Conservation (phyloP, 2,113 vertebrate species). For the Columba livia region DNA sequence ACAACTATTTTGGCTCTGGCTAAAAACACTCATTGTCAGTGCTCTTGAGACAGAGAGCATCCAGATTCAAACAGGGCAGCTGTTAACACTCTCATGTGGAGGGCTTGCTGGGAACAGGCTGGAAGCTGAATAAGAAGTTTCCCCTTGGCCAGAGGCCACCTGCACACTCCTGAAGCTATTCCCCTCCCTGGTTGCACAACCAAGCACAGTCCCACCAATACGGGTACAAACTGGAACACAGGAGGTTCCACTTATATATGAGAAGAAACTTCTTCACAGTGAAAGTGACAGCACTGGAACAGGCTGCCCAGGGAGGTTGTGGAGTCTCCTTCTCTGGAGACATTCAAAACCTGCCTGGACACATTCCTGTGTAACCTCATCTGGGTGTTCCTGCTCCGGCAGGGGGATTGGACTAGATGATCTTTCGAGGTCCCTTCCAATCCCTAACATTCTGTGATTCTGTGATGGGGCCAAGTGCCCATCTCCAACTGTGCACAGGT, state of each 20-base stretch:
- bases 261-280: too few species aligned
- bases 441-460: not conserved
- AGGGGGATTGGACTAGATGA: not conserved
- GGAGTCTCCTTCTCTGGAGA: not conserved
- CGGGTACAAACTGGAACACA: too few species aligned
- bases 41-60: not conserved
- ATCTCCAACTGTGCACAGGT: not conserved
- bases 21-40: not conserved
- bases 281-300: not conserved
- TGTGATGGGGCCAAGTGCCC: not conserved
- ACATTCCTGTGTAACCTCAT: not conserved
- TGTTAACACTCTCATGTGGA: too few species aligned
- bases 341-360: not conserved
- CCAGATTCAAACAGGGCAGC: not conserved
- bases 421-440: not conserved
- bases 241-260: too few species aligned
- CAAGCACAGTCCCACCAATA: not conserved
- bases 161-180: not conserved
- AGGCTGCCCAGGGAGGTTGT: not conserved
- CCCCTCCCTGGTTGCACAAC: not conserved
- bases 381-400: not conserved
- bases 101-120: not conserved
- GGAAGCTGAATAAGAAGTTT: not conserved
- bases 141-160: not conserved
- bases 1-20: not conserved